Evolutionary conservation across 2,113 vertebrate genomes (phyloP), one percentile per base, ranked within the genome.

Genomic region (Strix aluco): DNA sequence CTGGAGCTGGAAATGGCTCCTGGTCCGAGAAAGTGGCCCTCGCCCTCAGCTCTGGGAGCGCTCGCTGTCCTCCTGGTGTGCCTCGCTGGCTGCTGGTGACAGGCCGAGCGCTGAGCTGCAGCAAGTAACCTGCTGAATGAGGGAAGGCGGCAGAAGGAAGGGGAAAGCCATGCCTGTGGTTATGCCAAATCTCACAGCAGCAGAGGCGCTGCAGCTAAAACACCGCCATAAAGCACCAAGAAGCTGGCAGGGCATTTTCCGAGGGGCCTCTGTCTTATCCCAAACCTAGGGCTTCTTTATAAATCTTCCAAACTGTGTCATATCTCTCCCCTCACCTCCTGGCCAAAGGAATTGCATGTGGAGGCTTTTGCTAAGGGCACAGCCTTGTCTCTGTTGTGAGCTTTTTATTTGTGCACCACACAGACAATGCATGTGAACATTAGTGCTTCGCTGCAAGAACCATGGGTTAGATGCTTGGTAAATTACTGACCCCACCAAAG

Each of bases 41-140:
- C 42, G 10, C 29, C 18, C 14, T 13, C 18, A 16, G 26, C 19
- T 52, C 30, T 16, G 44, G 36, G 42, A 49, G 38, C 2, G 0
- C 25, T 44, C 0, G 0, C n/a, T 46, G 61, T 15, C 47, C n/a
- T 66, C 40, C 36, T 7, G 42, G 47, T 10, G 14, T 17, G 47
- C 55, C 52, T 14, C 3, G 63, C 46, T 34, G 26, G 32, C 26
- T 13, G 47, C 59, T 38, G 51, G n/a, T 3, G 9, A 3, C 3
- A 1, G 1, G 19, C 4, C 0, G 7, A 19, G 66, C 1, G 3
- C 16, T 57, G 27, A 20, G 36, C 49, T 36, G 42, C 36, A 55
- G 51, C 29, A 5, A 12, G 38, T 15, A 21, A 27, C 42, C 66
- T 61, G 36, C 5, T 72, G 38, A n/a, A 5, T 2, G 32, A 38